Base-by-base conservation (phyloP, 2,888 invertebrate genomes). In the Leptopilina myrica region DNA sequence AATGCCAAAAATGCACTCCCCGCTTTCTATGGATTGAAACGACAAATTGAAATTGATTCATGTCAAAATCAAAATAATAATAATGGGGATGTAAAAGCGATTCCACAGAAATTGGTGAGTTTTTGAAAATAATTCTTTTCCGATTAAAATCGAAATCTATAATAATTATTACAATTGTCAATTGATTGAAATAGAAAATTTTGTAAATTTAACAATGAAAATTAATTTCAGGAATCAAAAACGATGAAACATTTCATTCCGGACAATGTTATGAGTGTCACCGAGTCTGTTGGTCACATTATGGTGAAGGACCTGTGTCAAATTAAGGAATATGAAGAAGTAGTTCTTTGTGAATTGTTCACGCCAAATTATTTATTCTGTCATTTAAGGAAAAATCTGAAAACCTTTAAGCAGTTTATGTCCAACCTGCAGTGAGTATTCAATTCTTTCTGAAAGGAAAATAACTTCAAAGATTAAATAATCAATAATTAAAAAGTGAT, bases 341-440 rank as follows among this genome's bases (percentile, higher is more conserved):
- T 90, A 33, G 53, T 83, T 15, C 81, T 91, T 53, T 86, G 85
- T 9, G 91, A 91, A 79, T 81, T 89, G 8, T 90, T 88, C 64
- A 87, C 88, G 1, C 91, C 91, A 1, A 87, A 88, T 0, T 90
- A 91, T 49, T 91, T 91, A 69, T 91, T 90, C 90, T 82, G 91
- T 78, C 88, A 86, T 4, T 81, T 89, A 14, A 79, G 85, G 0
- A 84, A 86, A 67, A 86, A 86, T 5, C 75, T 77, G n/a, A 79
- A 75, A 0, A 76, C 64, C n/a, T 86, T 91, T 49, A 79, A 83
- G 1, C 33, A 14, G n/a, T 79, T 91, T 15, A 91, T 91, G 91
- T 14, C 76, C 2, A 81, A 86, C 0, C 73, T 91, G 15, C 79
- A 85, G 91, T 91, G 85, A 79, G 86, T 78, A 73, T 78, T 64